A percentile compares a stretch with the other conserved stretches of the same genome.
Evolutionary conservation across 2,797 vertebrate species (phyloP).

Genomic region (Scolopax rusticola): DNA sequence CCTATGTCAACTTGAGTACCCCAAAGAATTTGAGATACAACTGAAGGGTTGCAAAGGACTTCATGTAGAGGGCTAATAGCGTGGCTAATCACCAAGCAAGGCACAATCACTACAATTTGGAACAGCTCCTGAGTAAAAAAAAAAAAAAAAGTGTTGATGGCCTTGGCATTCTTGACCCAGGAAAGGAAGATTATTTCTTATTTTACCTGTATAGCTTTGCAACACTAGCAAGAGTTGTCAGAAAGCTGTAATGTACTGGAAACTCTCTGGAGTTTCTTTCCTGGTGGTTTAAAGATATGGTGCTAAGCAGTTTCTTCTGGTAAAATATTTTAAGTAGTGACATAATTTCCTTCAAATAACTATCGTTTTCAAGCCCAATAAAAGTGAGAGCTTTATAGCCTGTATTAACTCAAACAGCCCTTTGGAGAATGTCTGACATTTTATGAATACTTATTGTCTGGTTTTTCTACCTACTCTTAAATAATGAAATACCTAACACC

Average conservation of each 20-base stretch:
- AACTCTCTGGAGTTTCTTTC: slow-evolving; percentile 2
- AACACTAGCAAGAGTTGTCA: neutral
- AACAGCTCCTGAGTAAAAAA: neutral
- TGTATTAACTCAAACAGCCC: neutral
- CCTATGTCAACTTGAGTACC: fast-evolving
- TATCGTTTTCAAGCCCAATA: slow-evolving; percentile 40
- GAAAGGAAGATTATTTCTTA: neutral
- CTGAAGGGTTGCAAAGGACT: neutral
- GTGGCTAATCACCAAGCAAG: neutral
- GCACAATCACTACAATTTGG: neutral
- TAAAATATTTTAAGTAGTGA: slow-evolving; percentile 61
- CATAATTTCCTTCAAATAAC: slow-evolving; percentile 63
- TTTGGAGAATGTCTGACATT: slow-evolving; percentile 42
- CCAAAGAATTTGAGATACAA: neutral
- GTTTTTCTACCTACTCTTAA: slow-evolving; percentile 30
- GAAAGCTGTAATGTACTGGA: neutral
- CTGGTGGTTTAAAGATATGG: slow-evolving; percentile 3
- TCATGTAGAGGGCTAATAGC: fast-evolving
- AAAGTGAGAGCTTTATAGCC: slow-evolving; percentile 38
- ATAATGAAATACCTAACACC: slow-evolving; percentile 25
- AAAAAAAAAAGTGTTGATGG: neutral
- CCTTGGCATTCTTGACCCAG: neutral
- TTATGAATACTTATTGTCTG: slow-evolving; percentile 46
- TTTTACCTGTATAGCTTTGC: neutral
- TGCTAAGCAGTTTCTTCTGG: slow-evolving; percentile 47